Base-by-base conservation (phyloP, 2,888 invertebrate species). In the Heteromurus nitidus region DNA sequence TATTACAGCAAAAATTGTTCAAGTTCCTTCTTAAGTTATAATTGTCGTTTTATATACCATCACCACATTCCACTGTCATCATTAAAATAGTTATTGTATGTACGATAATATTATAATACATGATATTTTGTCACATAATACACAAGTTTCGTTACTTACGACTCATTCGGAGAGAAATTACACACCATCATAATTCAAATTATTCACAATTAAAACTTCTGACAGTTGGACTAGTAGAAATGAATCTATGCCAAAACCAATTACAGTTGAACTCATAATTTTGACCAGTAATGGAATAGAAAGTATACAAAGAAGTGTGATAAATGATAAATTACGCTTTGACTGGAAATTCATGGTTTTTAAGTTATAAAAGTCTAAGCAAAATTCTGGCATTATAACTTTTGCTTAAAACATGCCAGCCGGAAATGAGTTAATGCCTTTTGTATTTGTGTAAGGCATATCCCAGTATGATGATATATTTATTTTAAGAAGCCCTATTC, bases 121-220 rank as follows among this genome's bases (percentile, higher is more conserved):
- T n/a, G n/a, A n/a, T n/a, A n/a, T n/a, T n/a, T n/a, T n/a, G n/a
- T n/a, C n/a, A n/a, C n/a, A n/a, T n/a, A n/a, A n/a, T n/a, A n/a
- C n/a, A n/a, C n/a, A n/a, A n/a, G n/a, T n/a, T n/a, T n/a, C n/a
- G n/a, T n/a, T n/a, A n/a, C n/a, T n/a, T n/a, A n/a, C n/a, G n/a
- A n/a, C n/a, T n/a, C n/a, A n/a, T n/a, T n/a, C n/a, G n/a, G n/a
- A n/a, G n/a, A n/a, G n/a, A n/a, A n/a, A n/a, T n/a, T n/a, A n/a
- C n/a, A n/a, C n/a, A n/a, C n/a, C n/a, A n/a, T 44, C 44, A 64
- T 55, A 67, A 69, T 69, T 68, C 68, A 69, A 60, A 69, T 77
- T 69, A 69, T 68, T 77, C 77, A 77, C 58, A 77, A 69, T 69
- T 77, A 77, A 77, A n/a, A n/a, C n/a, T n/a, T 62, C 69, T 77